Evolutionary conservation across 2,113 vertebrate genomes (phyloP).

Genomic region (Actenoides hombroni): DNA sequence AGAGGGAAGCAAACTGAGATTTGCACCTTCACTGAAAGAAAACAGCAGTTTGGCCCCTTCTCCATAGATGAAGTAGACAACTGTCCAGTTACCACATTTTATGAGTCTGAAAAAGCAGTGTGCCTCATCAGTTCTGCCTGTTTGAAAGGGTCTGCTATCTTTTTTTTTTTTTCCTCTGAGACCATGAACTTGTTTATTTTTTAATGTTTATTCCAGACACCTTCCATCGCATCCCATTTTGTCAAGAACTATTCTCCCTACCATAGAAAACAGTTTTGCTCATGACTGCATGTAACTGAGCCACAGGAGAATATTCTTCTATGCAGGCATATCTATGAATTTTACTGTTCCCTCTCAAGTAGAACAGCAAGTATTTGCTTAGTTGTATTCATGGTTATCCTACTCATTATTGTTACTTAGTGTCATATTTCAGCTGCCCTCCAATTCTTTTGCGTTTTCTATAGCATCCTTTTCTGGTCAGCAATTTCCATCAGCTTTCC

Average conservation of each 20-base stretch:
- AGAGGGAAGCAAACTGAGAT: background rate
- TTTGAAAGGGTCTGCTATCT: slow-evolving; percentile 25
- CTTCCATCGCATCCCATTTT: background rate
- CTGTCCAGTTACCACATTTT: slow-evolving; percentile 18
- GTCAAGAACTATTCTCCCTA: background rate
- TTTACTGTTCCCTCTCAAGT: background rate
- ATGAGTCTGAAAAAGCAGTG: slow-evolving; percentile 36
- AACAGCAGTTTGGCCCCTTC: background rate
- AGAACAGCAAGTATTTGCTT: background rate
- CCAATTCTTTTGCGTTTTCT: background rate
- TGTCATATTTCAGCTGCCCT: background rate
- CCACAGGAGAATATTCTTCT: background rate
- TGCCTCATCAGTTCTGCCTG: background rate
- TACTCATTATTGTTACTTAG: background rate
- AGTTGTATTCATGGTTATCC: background rate
- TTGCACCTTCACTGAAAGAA: background rate
- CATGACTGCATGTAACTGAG: background rate
- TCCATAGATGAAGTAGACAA: background rate
- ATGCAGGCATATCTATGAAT: background rate
- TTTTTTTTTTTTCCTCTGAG: background rate
- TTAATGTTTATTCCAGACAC: slow-evolving; percentile 33
- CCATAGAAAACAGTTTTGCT: background rate
- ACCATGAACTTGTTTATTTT: background rate
- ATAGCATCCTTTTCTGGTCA: background rate
- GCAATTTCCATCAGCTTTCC: background rate